Evolutionary conservation across 2,888 invertebrate species (phyloP).

Genomic region (Idaea dimidiata): DNA sequence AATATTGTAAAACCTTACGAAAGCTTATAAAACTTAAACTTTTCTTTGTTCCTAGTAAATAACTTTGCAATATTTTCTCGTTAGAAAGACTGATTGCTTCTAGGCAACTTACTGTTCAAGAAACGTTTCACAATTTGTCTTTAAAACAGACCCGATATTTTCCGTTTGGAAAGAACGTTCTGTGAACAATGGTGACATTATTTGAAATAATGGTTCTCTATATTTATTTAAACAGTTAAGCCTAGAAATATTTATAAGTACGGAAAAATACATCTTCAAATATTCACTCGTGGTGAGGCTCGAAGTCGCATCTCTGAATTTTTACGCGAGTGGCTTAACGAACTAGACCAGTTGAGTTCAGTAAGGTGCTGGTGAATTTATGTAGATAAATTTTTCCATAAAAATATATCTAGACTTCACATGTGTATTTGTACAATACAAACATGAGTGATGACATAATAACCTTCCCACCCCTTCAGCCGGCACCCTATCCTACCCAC

Average conservation of each 20-base stretch:
- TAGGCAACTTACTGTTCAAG: not conserved
- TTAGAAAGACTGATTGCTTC: not conserved
- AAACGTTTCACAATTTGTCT: not conserved
- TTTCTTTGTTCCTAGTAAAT: not conserved
- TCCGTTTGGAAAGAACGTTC: not conserved
- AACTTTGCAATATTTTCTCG: not conserved
- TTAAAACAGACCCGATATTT: not conserved
- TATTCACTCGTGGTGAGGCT: too few species aligned
- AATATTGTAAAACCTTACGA: not conserved
- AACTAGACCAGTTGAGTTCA: too few species aligned
- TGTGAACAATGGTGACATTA: not conserved
- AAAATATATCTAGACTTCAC: too few species aligned
- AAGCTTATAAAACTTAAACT: not conserved
- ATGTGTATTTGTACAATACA: constrained; percentile 33
- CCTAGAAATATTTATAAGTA: too few species aligned
- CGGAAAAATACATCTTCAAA: too few species aligned
- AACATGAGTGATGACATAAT: constrained; percentile 58
- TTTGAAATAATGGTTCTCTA: not conserved
- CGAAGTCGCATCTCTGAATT: too few species aligned
- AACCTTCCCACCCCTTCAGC: constrained; percentile 47
- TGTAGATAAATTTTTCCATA: too few species aligned
- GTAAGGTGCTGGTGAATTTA: too few species aligned
- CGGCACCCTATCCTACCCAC: constrained; percentile 32
- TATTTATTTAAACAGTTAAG: not conserved
- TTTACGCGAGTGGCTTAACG: too few species aligned